These are phyloP conservation scores for Paguma larvata DNA, from an alignment of 2,797 vertebrate genomes.

Conservation along the genomic window DNA sequence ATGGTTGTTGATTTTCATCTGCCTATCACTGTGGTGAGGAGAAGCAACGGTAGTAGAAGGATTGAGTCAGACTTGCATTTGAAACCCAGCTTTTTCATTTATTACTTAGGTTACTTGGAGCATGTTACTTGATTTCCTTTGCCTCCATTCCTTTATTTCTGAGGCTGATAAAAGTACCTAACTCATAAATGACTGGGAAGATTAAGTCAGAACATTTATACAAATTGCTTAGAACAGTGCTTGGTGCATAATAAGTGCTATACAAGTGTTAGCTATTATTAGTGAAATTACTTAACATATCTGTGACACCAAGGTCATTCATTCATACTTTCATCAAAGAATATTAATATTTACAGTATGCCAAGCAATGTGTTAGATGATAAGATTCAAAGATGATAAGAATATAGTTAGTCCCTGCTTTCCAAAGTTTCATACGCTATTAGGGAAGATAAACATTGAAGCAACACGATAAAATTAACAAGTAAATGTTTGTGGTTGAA, in stretches of 20 bases:
- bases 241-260: background rate
- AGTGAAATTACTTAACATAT: constrained; percentile 54
- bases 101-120: background rate
- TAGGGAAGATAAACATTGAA: constrained; percentile 47
- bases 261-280: constrained; percentile 34
- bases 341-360: constrained; percentile 41
- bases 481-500: constrained; percentile 25
- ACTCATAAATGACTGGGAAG: background rate
- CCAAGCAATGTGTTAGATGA: background rate
- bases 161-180: background rate
- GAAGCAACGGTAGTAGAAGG: background rate
- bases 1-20: background rate
- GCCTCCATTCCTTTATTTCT: constrained; percentile 32
- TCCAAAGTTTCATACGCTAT: constrained; percentile 42
- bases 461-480: constrained; percentile 18
- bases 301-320: background rate
- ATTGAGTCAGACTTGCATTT: background rate
- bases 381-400: constrained; percentile 30
- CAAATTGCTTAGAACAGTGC: constrained; percentile 31
- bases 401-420: background rate
- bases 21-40: background rate
- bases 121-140: background rate
- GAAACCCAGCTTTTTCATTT: constrained; percentile 35
- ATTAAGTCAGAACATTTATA: constrained; percentile 54
- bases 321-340: constrained; percentile 39